Percentiles rank a stretch among this genome's conserved stretches.
phyloP scores from a whole-genome alignment of 2,113 vertebrate species.

The Oreochromis niloticus region DNA sequence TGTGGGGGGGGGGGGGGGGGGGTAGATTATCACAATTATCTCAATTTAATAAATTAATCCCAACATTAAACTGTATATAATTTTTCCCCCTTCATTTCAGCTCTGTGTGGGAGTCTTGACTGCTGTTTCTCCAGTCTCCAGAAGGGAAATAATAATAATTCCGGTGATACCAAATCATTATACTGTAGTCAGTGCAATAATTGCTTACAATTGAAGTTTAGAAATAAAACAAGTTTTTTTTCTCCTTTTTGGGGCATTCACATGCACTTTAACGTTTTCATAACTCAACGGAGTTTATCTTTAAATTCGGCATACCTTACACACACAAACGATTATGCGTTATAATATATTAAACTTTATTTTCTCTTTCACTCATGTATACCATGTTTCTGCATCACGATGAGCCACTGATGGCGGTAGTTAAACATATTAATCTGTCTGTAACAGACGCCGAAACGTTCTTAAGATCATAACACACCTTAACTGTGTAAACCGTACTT shows the following conservation, averaged over 20 bases:
- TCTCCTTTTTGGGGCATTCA: background rate
- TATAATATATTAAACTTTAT: background rate
- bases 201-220: background rate
- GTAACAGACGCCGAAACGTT: background rate
- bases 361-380: background rate
- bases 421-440: background rate
- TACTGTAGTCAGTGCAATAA: background rate
- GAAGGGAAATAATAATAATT: background rate
- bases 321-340: background rate
- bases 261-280: background rate
- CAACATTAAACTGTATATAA: background rate
- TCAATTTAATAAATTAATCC: background rate
- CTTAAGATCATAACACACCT: background rate
- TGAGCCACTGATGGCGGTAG: background rate
- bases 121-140: background rate
- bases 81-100: background rate
- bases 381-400: background rate
- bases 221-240: background rate
- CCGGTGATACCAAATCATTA: background rate
- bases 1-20: fast-evolving
- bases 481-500: background rate
- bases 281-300: background rate
- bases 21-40: background rate
- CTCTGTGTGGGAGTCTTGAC: background rate
- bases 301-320: background rate